These are phyloP conservation scores for Geotrypetes seraphini DNA, from an alignment of 2,797 vertebrate genomes.

Conservation along the genomic window DNA sequence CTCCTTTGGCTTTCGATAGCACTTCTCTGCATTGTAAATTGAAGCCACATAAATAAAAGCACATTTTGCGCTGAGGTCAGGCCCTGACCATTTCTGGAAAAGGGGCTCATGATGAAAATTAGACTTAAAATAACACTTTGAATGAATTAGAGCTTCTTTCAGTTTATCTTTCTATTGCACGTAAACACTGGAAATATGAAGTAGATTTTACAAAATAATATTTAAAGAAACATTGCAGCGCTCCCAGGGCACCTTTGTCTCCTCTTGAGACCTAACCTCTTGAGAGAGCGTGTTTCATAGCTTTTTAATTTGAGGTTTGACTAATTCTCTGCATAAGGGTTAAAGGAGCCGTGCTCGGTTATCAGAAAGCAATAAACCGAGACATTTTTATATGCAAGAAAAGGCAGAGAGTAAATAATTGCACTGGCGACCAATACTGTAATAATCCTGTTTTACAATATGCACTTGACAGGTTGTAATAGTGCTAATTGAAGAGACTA, in stretches of 20 bases:
- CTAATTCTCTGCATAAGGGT: conserved; percentile 36
- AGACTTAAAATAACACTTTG: no score
- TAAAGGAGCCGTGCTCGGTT: conserved; percentile 14
- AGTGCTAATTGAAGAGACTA: conserved; percentile 99
- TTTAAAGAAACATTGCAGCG: no score
- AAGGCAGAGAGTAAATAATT: conserved; percentile 70
- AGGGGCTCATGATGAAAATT: no score
- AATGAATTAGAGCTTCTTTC: no score
- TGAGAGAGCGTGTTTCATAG: conserved; percentile 35
- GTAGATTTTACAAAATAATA: no score
- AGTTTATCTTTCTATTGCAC: no score
- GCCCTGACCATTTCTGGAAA: no score
- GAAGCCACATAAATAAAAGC: no score
- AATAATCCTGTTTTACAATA: conserved; percentile 82
- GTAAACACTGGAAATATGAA: no score
- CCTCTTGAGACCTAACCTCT: conserved; percentile 31
- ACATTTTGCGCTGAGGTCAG: no score
- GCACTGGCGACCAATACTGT: conserved; percentile 80
- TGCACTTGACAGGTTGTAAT: conserved; percentile 91
- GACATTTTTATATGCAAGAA: conserved; percentile 66
- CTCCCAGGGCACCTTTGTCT: conserved; percentile 24
- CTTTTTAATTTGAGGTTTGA: conserved; percentile 33
- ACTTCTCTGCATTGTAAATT: no score
- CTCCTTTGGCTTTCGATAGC: no score
- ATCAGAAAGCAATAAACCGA: conserved; percentile 56